phyloP scores from a whole-genome alignment of 2,113 vertebrate species.

The Nothocercus nigrocapillus region DNA sequence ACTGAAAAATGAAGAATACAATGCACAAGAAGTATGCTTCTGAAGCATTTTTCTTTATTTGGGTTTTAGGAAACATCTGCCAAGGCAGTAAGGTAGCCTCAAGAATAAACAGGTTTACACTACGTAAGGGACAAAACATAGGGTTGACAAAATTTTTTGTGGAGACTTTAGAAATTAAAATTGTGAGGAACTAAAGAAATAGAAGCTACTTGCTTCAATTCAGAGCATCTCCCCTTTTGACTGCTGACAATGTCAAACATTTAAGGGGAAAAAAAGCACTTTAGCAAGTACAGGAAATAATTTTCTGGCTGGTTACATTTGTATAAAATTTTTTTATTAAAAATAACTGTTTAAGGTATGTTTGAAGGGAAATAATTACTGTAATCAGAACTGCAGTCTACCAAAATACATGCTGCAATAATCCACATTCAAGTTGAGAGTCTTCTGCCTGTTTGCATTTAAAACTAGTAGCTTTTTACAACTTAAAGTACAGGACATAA shows the following conservation, averaged over 20 bases:
- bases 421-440: background rate
- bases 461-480: background rate
- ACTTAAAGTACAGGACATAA: background rate
- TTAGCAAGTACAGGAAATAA: background rate
- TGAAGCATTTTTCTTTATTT: too few relatives aligned
- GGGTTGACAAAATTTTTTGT: background rate
- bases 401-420: accelerated
- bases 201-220: background rate
- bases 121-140: background rate
- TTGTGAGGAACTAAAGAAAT: background rate
- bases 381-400: background rate
- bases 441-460: background rate
- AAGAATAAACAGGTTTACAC: background rate
- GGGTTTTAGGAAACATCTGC: background rate
- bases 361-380: background rate
- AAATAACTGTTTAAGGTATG: background rate
- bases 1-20: too few relatives aligned
- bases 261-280: background rate
- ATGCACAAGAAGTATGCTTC: too few relatives aligned
- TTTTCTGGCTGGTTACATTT: background rate
- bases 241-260: background rate
- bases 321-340: background rate
- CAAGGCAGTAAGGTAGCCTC: background rate
- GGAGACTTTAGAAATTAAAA: background rate
- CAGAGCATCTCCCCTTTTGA: background rate